Evolutionary conservation across 2,888 invertebrate genomes (phyloP).

Genomic region (Caenorhabditis parvicauda): DNA sequence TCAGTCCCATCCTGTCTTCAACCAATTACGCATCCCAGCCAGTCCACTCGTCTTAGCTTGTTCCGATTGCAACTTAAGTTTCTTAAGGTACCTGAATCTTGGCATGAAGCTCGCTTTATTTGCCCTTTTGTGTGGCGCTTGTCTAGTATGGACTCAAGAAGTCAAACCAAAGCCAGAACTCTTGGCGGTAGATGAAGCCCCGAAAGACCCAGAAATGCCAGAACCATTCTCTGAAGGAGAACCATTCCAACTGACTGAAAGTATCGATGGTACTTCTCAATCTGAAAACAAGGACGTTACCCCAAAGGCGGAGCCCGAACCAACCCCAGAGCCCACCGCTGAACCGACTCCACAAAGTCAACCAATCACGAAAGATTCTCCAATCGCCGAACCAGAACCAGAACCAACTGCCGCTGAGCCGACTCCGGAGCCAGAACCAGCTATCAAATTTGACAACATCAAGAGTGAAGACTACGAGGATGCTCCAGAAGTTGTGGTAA

Average conservation of each 20-base stretch:
- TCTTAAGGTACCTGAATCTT: too few relatives aligned
- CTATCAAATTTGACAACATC: constrained; percentile 56
- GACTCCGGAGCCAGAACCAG: constrained; percentile 44
- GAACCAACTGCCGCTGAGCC: constrained; percentile 23
- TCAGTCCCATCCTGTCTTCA: too few relatives aligned
- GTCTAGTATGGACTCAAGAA: constrained; percentile 16
- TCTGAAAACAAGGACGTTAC: constrained; percentile 24
- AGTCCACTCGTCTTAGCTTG: too few relatives aligned
- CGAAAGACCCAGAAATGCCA: constrained; percentile 23
- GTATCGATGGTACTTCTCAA: constrained; percentile 9
- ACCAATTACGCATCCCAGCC: too few relatives aligned
- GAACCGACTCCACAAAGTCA: constrained; percentile 1
- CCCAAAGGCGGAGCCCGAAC: constrained; percentile 17
- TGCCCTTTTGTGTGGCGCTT: too few relatives aligned
- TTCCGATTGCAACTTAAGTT: too few relatives aligned
- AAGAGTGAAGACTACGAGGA: constrained; percentile 52
- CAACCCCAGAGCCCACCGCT: constrained; percentile 25
- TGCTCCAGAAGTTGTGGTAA: constrained; percentile 31
- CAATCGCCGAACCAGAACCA: constrained; percentile 29
- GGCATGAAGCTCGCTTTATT: too few relatives aligned
- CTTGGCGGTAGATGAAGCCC: constrained; percentile 19
- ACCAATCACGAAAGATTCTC: too few relatives aligned
- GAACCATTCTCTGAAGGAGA: constrained; percentile 22
- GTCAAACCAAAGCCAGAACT: constrained; percentile 30
- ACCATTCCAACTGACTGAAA: constrained; percentile 29